phyloP scores from a whole-genome alignment of 2,888 invertebrate species.

The Tineola bisselliella region DNA sequence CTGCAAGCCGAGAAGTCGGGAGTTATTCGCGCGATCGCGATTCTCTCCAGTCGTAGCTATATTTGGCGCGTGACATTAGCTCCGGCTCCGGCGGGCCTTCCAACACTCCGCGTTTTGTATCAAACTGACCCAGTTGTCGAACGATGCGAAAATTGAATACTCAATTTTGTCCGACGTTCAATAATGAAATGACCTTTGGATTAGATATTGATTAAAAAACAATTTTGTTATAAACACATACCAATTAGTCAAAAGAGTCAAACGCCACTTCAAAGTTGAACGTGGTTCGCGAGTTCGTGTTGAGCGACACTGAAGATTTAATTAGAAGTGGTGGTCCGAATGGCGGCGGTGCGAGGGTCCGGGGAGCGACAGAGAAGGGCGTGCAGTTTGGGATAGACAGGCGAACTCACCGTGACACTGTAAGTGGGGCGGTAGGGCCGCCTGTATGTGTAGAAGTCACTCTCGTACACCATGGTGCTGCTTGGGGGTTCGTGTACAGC shows the following conservation, averaged over 20 bases:
- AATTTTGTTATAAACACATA: conserved; percentile 1
- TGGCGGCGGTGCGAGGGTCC: conserved; percentile 13
- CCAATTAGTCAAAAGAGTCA: conserved; percentile 2
- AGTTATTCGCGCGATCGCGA: conserved; percentile 46
- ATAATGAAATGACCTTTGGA: not conserved
- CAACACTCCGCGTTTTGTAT: conserved; percentile 42
- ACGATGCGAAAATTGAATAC: conserved; percentile 22
- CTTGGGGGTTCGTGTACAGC: conserved; percentile 35
- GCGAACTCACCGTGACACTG: conserved; percentile 82
- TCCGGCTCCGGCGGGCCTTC: conserved; percentile 43
- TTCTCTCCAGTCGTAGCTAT: conserved; percentile 63
- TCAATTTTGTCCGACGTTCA: not conserved
- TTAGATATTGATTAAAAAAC: not conserved
- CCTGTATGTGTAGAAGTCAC: conserved; percentile 91
- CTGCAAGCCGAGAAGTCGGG: conserved; percentile 73
- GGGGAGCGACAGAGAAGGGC: conserved; percentile 21
- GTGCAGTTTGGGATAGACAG: conserved; percentile 29
- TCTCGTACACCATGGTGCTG: conserved; percentile 89
- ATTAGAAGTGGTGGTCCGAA: conserved; percentile 19
- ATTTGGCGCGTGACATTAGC: conserved; percentile 61
- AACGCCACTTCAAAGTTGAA: conserved; percentile 7
- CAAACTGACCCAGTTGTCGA: conserved; percentile 56
- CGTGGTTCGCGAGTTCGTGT: conserved; percentile 15
- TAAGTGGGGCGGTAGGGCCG: conserved; percentile 81
- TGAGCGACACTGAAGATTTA: conserved; percentile 49